Evolutionary conservation across 2,797 vertebrate species (phyloP).

Genomic region (Acestrorhynchus altus): DNA sequence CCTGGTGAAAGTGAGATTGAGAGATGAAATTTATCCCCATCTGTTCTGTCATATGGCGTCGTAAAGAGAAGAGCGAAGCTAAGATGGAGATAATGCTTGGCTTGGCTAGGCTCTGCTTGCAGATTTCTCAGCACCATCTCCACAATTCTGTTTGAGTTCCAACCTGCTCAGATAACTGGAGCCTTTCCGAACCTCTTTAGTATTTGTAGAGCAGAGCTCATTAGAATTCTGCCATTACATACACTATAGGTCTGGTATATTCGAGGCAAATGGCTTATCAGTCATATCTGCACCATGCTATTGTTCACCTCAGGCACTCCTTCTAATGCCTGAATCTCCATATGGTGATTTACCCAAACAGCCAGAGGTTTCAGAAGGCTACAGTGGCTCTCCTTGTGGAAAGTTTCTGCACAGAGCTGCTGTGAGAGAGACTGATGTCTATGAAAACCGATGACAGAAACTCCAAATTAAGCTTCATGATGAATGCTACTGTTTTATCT

Average conservation of each 20-base stretch:
- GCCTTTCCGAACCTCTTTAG: constrained; percentile 38
- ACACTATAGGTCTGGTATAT: not conserved
- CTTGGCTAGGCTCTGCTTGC: not conserved
- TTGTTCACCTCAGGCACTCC: not conserved
- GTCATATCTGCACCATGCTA: not conserved
- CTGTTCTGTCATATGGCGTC: constrained; percentile 55
- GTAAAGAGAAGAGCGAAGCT: constrained; percentile 34
- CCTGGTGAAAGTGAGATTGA: constrained; percentile 16
- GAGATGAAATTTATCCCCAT: constrained; percentile 52
- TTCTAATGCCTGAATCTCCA: not conserved
- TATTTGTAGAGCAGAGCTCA: constrained; percentile 37
- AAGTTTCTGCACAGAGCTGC: not conserved
- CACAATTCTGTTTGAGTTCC: constrained; percentile 42
- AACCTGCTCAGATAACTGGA: constrained; percentile 30
- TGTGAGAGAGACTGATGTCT: not conserved
- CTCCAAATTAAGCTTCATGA: not conserved
- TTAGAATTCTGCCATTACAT: constrained; percentile 25
- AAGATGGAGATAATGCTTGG: constrained; percentile 30
- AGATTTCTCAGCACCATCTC: constrained; percentile 44
- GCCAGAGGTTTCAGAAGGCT: not conserved
- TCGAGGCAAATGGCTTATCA: constrained; percentile 29
- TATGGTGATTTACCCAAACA: not conserved
- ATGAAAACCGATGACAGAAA: not conserved
- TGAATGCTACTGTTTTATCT: not conserved
- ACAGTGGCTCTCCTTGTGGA: not conserved